These are phyloP conservation scores for Ischnura elegans DNA, from an alignment of 2,888 invertebrate species.

Conservation along the genomic window DNA sequence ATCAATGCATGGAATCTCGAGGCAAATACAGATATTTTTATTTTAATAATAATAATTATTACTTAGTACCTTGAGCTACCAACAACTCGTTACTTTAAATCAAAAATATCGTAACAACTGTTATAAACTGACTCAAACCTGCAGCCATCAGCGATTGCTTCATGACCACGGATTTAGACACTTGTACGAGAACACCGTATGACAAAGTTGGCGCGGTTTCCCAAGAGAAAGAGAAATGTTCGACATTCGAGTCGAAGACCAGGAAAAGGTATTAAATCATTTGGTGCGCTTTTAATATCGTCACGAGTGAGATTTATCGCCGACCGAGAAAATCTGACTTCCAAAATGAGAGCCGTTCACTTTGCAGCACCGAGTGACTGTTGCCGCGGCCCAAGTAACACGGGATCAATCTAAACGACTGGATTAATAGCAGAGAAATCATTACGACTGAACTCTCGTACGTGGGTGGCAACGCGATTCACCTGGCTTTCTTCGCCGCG, in stretches of 20 bases:
- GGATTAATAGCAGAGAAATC: constrained; percentile 9
- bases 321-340: not conserved
- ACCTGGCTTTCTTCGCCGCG: not conserved
- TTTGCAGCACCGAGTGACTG: not conserved
- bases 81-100: too few species aligned
- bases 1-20: too few species aligned
- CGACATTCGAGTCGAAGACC: not conserved
- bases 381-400: not conserved
- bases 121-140: too few species aligned
- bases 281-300: constrained; percentile 17
- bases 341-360: constrained; percentile 5
- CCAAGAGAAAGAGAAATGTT: not conserved
- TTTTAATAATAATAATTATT: too few species aligned
- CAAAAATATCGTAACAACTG: too few species aligned
- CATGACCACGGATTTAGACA: too few species aligned
- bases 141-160: too few species aligned
- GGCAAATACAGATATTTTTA: too few species aligned
- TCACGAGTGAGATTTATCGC: constrained; percentile 9
- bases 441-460: not conserved
- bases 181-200: too few species aligned
- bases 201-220: not conserved
- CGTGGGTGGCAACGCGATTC: not conserved
- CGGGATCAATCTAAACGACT: not conserved
- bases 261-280: constrained; percentile 5
- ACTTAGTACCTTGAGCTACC: too few species aligned